Conservation (phyloP, 2,113 vertebrate genomes). For the Zosterops japonicus region DNA sequence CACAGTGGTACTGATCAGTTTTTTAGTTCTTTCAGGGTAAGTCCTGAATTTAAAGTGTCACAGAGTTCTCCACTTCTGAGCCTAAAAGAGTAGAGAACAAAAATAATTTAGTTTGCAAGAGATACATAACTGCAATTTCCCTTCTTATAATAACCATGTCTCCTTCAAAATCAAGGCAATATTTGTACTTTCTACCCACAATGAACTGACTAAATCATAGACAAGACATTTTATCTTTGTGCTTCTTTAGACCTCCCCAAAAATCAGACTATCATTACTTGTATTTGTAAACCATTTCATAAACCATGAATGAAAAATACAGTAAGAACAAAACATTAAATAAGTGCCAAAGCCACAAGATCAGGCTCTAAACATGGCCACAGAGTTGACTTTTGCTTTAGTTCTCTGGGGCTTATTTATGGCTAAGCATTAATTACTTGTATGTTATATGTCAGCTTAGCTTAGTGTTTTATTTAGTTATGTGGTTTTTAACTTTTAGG, state of each 20-base stretch:
- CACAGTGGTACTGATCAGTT: not conserved
- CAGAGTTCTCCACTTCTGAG: not conserved
- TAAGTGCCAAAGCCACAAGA: not conserved
- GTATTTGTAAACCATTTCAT: not conserved
- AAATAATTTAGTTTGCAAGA: not conserved
- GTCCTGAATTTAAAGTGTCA: not conserved
- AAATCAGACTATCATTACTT: not conserved
- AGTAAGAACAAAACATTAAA: not conserved
- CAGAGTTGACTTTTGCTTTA: not conserved
- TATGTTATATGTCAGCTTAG: not conserved
- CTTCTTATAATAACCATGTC: not conserved
- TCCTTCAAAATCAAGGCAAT: not conserved
- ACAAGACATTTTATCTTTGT: not conserved
- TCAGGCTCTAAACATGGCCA: not conserved
- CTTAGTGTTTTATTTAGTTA: not conserved
- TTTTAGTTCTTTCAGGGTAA: not conserved
- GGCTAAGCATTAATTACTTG: not conserved
- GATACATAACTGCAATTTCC: not conserved
- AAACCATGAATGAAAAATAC: constrained; percentile 16
- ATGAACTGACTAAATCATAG: not conserved
- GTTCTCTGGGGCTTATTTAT: not conserved
- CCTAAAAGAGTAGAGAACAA: not conserved
- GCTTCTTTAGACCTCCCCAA: not conserved
- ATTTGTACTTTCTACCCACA: not conserved
- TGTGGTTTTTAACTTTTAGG: not conserved